These are phyloP conservation scores for Narcine bancroftii DNA, from an alignment of 2,113 vertebrate species.

Conservation along the genomic window DNA sequence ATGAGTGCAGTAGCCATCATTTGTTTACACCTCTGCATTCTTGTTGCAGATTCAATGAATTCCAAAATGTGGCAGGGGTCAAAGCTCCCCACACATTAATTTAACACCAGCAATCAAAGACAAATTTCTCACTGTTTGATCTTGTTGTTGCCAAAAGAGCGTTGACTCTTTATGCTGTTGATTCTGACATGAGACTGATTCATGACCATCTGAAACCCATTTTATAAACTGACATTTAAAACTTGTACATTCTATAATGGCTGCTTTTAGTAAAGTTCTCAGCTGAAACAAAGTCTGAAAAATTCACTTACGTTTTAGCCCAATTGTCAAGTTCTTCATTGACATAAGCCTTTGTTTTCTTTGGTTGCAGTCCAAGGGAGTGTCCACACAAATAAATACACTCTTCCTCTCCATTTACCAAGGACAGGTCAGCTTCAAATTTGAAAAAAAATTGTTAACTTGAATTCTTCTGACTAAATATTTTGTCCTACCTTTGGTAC, in stretches of 20 bases:
- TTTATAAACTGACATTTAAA: not conserved
- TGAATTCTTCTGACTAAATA: not conserved
- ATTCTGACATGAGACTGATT: not conserved
- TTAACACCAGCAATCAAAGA: too few species aligned
- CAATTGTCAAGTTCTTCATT: slow-evolving; percentile 87
- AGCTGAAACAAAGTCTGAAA: not conserved
- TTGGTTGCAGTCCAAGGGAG: slow-evolving; percentile 87
- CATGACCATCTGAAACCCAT: not conserved
- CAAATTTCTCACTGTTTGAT: not conserved
- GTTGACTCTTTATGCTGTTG: not conserved
- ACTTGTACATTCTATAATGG: not conserved
- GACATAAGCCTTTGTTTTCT: slow-evolving; percentile 64
- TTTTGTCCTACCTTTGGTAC: not conserved
- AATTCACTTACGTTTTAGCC: slow-evolving; percentile 70
- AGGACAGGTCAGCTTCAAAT: slow-evolving; percentile 63
- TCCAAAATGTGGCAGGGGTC: too few species aligned
- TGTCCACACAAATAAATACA: slow-evolving; percentile 80
- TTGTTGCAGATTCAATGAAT: too few species aligned
- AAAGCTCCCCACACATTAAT: too few species aligned
- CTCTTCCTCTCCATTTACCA: slow-evolving; percentile 62
- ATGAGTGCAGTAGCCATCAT: too few species aligned
- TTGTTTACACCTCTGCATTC: too few species aligned
- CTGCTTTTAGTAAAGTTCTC: not conserved
- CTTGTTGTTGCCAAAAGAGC: not conserved
- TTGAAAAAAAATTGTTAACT: not conserved